Evolutionary conservation across 1,140 invertebrate genomes (phyloP).

Genomic region (Drosophila punjabiensis): DNA sequence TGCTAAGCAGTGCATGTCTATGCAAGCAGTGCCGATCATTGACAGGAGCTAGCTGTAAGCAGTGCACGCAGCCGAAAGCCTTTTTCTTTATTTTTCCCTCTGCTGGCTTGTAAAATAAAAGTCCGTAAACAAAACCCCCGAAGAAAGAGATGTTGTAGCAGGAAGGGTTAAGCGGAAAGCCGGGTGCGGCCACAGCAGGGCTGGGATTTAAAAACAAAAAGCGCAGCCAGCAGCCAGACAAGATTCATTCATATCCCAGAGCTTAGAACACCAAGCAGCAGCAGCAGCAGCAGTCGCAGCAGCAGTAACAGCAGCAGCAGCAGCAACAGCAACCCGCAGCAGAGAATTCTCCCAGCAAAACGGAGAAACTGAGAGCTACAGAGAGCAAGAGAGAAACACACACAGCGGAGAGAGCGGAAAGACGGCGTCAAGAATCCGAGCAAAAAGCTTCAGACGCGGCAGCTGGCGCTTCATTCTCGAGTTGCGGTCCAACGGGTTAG

Average conservation of each 20-base stretch:
- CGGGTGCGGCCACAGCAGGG: constrained; percentile 1
- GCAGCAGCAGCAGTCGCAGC: constrained; percentile 16
- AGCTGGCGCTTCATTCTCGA: constrained; percentile 75
- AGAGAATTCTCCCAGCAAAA: constrained; percentile 9
- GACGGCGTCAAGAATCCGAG: constrained; percentile 38
- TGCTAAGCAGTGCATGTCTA: background rate
- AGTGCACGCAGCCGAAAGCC: background rate
- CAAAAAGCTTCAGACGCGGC: constrained; percentile 73
- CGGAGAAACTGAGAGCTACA: constrained; percentile 14
- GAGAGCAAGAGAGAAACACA: background rate
- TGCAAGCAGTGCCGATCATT: background rate
- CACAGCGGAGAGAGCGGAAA: constrained; percentile 4
- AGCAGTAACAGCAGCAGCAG: background rate
- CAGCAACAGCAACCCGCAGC: constrained; percentile 47
- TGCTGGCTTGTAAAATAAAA: background rate
- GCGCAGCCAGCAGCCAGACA: constrained; percentile 47
- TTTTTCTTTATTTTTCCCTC: background rate
- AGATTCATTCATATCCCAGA: constrained; percentile 77
- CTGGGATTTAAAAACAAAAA: constrained; percentile 70
- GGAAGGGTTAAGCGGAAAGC: constrained; percentile 24
- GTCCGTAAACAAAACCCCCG: constrained; percentile 17
- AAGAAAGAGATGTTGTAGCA: background rate
- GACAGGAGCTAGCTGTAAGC: background rate
- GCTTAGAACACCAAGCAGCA: constrained; percentile 61
- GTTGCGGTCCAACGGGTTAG: constrained; percentile 72